phyloP scores from a whole-genome alignment of 2,888 invertebrate species.

The Tipula lateralis region DNA sequence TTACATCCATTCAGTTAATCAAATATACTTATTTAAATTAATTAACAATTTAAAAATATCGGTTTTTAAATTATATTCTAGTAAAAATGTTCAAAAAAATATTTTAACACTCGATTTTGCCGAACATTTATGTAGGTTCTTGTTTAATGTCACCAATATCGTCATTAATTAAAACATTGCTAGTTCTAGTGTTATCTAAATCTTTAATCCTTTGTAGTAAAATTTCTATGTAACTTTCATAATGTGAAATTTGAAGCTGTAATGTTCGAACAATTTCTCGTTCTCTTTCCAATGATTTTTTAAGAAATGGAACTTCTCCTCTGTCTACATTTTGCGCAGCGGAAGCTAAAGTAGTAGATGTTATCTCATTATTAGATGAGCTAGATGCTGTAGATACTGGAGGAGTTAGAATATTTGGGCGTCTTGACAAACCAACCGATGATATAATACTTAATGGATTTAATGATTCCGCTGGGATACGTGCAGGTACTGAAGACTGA shows the following conservation, averaged over 20 bases:
- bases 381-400: not conserved
- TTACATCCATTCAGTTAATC: not conserved
- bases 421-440: not conserved
- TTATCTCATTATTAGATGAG: not conserved
- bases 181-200: not conserved
- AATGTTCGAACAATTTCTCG: not conserved
- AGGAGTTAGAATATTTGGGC: not conserved
- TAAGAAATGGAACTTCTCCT: not conserved
- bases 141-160: not conserved
- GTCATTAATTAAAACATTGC: not conserved
- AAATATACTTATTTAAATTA: not conserved
- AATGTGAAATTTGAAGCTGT: not conserved
- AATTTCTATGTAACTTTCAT: not conserved
- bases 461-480: not conserved
- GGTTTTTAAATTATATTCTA: not conserved
- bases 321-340: not conserved
- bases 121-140: not conserved
- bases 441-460: slow-evolving; percentile 13
- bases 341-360: not conserved
- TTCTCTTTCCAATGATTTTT: not conserved
- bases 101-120: not conserved
- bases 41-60: not conserved
- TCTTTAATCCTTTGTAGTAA: not conserved
- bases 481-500: not conserved
- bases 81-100: not conserved